A percentile compares a stretch with the other conserved stretches of the same genome.
phyloP scores from a whole-genome alignment of 1,140 invertebrate species.

The Rhagoletis pomonella region DNA sequence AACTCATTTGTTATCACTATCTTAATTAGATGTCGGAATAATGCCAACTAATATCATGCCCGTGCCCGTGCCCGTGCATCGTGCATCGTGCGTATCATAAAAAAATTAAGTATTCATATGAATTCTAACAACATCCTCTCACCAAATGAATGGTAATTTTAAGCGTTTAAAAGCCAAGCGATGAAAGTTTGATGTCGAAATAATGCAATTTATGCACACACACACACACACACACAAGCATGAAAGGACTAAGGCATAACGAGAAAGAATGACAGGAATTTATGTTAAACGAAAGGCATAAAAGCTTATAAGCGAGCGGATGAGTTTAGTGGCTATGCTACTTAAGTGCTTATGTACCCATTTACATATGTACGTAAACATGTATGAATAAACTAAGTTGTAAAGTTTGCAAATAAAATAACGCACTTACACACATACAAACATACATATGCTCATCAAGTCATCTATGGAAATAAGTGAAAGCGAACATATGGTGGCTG shows the following conservation, averaged over 20 bases:
- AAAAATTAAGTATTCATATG: too few relatives aligned
- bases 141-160: constrained; percentile 6
- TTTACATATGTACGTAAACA: background rate
- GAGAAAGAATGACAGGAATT: background rate
- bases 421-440: background rate
- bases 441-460: background rate
- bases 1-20: too few relatives aligned
- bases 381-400: background rate
- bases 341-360: background rate
- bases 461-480: too few relatives aligned
- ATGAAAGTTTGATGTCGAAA: background rate
- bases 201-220: background rate
- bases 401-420: too few relatives aligned
- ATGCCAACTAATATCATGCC: too few relatives aligned
- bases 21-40: too few relatives aligned
- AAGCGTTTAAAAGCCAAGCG: background rate
- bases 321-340: constrained; percentile 5
- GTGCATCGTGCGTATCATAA: too few relatives aligned
- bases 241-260: background rate
- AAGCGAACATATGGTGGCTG: too few relatives aligned
- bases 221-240: background rate
- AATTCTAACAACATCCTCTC: background rate
- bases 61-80: too few relatives aligned
- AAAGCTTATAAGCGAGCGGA: background rate
- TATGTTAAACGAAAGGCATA: background rate